Evolutionary conservation across 2,888 invertebrate species (phyloP).

Genomic region (Habrosyne pyritoides): DNA sequence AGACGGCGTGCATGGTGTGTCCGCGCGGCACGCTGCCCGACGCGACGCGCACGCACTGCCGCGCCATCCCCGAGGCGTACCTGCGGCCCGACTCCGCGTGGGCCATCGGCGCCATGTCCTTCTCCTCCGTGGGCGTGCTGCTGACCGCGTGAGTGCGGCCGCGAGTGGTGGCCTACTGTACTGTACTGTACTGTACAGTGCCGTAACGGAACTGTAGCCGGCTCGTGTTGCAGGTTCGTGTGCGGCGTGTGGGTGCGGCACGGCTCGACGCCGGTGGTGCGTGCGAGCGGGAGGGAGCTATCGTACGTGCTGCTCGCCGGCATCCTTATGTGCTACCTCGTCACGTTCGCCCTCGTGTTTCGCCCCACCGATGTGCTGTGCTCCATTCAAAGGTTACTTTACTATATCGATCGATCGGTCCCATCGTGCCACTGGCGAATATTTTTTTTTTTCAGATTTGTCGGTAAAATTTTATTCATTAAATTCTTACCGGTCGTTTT

Average conservation of each 20-base stretch:
- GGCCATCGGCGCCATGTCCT: conserved; percentile 96
- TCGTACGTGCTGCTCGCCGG: conserved; percentile 95
- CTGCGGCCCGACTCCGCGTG: conserved; percentile 92
- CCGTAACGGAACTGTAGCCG: not conserved
- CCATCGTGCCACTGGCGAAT: too few relatives aligned
- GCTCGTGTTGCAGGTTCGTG: conserved; percentile 77
- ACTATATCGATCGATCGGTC: too few relatives aligned
- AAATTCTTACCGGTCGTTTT: too few relatives aligned
- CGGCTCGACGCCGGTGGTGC: conserved; percentile 97
- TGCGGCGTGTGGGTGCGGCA: conserved; percentile 90
- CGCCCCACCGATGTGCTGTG: conserved; percentile 94
- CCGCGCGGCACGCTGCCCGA: conserved; percentile 93
- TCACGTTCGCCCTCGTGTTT: conserved; percentile 95
- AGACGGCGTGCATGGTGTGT: conserved; percentile 93
- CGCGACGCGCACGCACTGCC: conserved; percentile 88
- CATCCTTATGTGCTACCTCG: conserved; percentile 94
- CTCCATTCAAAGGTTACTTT: conserved; percentile 90
- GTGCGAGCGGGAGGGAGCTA: conserved; percentile 95
- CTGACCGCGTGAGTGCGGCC: conserved; percentile 85
- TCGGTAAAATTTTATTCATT: too few relatives aligned
- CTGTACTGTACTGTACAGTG: conserved; percentile 3
- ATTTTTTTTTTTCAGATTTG: too few relatives aligned
- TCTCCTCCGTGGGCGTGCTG: conserved; percentile 93
- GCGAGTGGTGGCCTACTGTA: conserved; percentile 7
- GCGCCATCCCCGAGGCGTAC: conserved; percentile 92